Evolutionary conservation across 2,797 vertebrate species (phyloP), one percentile per base, ranked within the genome.

Genomic region (Arctocebus calabarensis): DNA sequence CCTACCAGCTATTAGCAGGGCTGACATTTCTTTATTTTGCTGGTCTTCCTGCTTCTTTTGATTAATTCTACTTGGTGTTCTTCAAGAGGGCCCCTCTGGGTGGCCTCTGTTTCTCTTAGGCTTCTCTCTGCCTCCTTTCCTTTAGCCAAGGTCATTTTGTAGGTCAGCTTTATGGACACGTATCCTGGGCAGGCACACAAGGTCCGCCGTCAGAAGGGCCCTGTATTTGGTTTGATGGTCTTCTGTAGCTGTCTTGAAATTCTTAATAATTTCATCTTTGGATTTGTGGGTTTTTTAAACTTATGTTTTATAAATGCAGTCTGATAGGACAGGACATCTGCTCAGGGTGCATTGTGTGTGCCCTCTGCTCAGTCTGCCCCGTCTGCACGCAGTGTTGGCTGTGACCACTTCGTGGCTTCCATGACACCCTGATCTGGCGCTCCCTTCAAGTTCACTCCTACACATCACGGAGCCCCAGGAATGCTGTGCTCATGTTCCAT

Each of bases 321-420:
- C 52, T 9, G 0, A 7, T 19, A 29, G 29, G 61, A 68, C 14
- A 45, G 23, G 7, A 45, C 45, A 40, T 16, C 14, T 0, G 22
- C 37, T 40, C 10, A n/a, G 16, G 32, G 64, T 17, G 17, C 25
- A 7, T 12, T 17, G 64, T 17, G 17, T 32, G 10, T 12, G 40
- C 16, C 71, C 22, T 55, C 62, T 8, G 34, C 84, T 52, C 29
- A 32, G 52, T 61, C 34, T 3, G 1, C 14, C 8, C 37, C 0
- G 0, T 7, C 37, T 2, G 0, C n/a, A 17, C 14, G 0, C 0
- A 3, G 55, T 23, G 3, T 16, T 17, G 23, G 68, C n/a, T 43
- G 5, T 2, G 40, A 27, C 22, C 32, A 12, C 62, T 13, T 5
- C 17, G n/a, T 2, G 0, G 34, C 75, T 68, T 77, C 73, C 77